Conservation (phyloP, 1,140 invertebrate genomes). For the Drosophila dunni region DNA sequence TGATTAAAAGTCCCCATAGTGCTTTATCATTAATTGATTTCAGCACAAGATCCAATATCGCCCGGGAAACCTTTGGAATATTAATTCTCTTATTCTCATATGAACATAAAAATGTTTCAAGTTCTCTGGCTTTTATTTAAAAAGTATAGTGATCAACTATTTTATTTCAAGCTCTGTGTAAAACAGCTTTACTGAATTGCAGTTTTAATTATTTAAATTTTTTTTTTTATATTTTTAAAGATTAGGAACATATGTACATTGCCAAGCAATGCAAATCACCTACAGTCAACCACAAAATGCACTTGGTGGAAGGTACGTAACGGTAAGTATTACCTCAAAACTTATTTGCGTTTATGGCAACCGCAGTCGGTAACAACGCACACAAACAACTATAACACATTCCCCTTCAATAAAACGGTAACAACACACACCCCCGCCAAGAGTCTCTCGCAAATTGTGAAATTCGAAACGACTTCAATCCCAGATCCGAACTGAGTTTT, state of each 20-base stretch:
- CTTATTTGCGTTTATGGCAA: slow-evolving; percentile 29
- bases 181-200: not conserved
- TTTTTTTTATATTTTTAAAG: not conserved
- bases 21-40: too few relatives aligned
- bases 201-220: not conserved
- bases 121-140: too few relatives aligned
- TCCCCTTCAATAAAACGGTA: slow-evolving; percentile 5
- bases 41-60: too few relatives aligned
- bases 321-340: slow-evolving; percentile 38
- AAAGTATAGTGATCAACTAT: too few relatives aligned
- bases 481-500: slow-evolving; percentile 17
- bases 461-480: slow-evolving; percentile 46
- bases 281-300: slow-evolving; percentile 39
- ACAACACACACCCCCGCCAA: slow-evolving; percentile 7
- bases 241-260: slow-evolving; percentile 1
- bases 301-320: slow-evolving; percentile 34
- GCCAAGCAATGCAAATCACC: slow-evolving; percentile 3
- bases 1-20: not conserved
- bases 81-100: too few relatives aligned
- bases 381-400: not conserved
- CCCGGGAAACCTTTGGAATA: too few relatives aligned
- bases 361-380: slow-evolving; percentile 29
- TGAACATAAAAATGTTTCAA: too few relatives aligned
- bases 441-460: slow-evolving; percentile 17
- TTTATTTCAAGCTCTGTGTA: too few relatives aligned